Conservation (phyloP, 2,113 vertebrate species). For the Sceloporus undulatus region DNA sequence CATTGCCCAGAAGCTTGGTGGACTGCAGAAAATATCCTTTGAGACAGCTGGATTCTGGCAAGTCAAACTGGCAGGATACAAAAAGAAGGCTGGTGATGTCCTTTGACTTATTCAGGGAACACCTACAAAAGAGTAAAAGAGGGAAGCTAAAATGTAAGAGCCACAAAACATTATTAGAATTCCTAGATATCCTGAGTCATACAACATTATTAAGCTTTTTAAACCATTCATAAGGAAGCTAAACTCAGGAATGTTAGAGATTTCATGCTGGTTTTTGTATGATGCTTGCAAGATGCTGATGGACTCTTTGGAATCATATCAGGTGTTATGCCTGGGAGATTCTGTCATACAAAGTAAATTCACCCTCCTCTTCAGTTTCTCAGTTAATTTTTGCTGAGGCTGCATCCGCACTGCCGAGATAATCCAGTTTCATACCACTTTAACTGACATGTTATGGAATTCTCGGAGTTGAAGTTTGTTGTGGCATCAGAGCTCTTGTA, state of each 20-base stretch:
- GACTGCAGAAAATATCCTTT: neutral
- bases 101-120: neutral
- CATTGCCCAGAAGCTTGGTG: neutral
- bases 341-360: neutral
- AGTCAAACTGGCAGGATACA: neutral
- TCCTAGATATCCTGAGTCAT: neutral
- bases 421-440: no score
- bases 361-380: neutral
- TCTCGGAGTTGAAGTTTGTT: no score
- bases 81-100: neutral
- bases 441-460: no score
- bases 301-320: neutral
- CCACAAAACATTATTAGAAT: neutral
- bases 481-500: no score
- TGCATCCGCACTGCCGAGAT: no score
- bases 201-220: neutral
- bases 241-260: neutral
- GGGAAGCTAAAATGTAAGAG: neutral
- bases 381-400: no score
- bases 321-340: neutral
- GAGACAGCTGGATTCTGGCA: neutral
- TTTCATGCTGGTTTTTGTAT: neutral
- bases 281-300: neutral
- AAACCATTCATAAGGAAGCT: neutral
- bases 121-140: neutral